Base-by-base conservation (phyloP, 2,888 invertebrate species). In the Biston betularia region DNA sequence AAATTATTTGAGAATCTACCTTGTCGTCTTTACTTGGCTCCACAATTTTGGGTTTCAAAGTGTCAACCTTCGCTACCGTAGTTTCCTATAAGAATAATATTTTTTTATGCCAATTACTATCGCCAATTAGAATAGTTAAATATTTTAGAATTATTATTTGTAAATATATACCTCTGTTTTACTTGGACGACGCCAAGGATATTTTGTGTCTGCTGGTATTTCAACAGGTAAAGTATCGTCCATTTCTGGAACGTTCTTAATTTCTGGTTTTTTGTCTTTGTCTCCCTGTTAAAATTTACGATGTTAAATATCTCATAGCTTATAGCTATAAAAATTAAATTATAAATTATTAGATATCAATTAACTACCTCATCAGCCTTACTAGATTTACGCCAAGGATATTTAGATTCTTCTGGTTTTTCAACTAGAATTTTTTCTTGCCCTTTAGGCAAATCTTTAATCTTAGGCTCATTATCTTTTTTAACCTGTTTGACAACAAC, bases 121-220 rank as follows among this genome's bases (percentile, higher is more conserved):
- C 3, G 33, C 38, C 52, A 54, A 54, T 65, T 34, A n/a, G 38
- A 38, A 38, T 38, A 38, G 6, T 38, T 6, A 38, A 38, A 38
- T 6, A 38, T 8, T 8, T 8, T 38, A 38, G 38, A 38, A 38
- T 4, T 35, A 35, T 35, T 38, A 35, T 49, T 64, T 6, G 10
- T 6, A 46, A 34, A 3, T 42, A 34, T 24, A 33, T 79, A 85
- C 84, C 84, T 85, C 82, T 42, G 74, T 54, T 69, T 79, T 80
- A 59, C 54, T 68, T 45, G 72, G 56, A 59, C 65, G 67, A 46
- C 71, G 71, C 70, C 69, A 67, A 56, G 74, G 71, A n/a, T 66
- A 69, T 33, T 73, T 75, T 45, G 70, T 56, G 6, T 75, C 73
- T 52, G 74, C 70, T 40, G 71, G 68, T 38, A 52, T 58, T 45